Evolutionary conservation across 2,888 invertebrate genomes (phyloP), one percentile per base, ranked within the genome.

Genomic region (Dascillus cervinus): DNA sequence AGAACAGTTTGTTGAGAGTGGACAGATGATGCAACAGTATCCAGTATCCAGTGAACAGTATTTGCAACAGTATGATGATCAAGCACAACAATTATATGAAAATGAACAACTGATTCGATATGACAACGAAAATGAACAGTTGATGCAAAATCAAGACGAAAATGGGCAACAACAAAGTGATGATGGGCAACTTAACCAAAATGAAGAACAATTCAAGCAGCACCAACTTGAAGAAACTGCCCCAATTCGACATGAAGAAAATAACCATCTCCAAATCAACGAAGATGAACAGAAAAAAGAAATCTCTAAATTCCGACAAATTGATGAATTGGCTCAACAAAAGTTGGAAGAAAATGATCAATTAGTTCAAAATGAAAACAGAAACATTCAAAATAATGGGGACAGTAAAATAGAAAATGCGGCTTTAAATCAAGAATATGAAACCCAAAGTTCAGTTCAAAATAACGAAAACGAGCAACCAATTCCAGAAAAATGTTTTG

Each of bases 131-230:
- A n/a, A n/a, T n/a, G n/a, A n/a, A n/a, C n/a, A n/a, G n/a, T n/a
- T n/a, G n/a, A 22, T 22, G 24, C 34, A 28, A 13, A 15, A 38
- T n/a, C 17, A 26, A 13, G 36, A 43, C 25, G 33, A 40, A 30
- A 32, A 32, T 11, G 41, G 29, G 3, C 41, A 45, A 25, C 40
- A 50, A 32, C 41, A 43, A 27, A 39, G 41, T 26, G 37, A 42
- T n/a, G 41, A 43, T 30, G 41, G 30, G 9, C 37, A 41, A 41
- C 36, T 20, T 12, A 19, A 21, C n/a, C 21, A 28, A 2, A 10
- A 21, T 8, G 28, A 28, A 12, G 10, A 11, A 5, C 3, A 20
- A 4, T 4, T 24, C 6, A 17, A 24, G 4, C 15, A 22, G 14
- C 28, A 28, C n/a, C 20, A 21, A 28, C 10, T 13, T 9, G 20